Base-by-base conservation (phyloP, 2,113 vertebrate species). In the Hippocampus barbouri region DNA sequence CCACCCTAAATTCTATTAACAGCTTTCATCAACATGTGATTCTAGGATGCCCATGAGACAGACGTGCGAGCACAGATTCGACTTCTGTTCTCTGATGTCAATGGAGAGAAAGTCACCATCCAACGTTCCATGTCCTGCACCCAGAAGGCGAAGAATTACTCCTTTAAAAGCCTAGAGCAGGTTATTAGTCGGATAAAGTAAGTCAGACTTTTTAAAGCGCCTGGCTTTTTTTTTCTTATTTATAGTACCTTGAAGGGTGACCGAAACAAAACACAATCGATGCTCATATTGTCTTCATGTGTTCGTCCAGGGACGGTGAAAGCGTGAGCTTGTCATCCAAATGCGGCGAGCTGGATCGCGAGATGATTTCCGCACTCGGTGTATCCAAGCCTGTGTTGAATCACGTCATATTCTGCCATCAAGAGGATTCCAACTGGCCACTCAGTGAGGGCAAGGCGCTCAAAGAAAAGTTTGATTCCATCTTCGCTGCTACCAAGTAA, bases 361-460 rank as follows among this genome's bases (percentile, higher is more conserved):
- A 97, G 88, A 98, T 99, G 97, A 96, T 99, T 89, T 94, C 94
- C 0, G 85, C 94, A 14, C 91, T 99, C 45, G 97, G 97, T 0
- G 97, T 99, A 69, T 98, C 96, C 41, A 97, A 97, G 71, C 84
- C 97, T 0, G 97, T 99, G 68, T 90, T 99, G 53, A 98, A 94
- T 85, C 93, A 98, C 8, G 97, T 99, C 84, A 97, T 99, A 80
- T 99, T 99, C 88, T 99, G 97, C 81, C 97, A 99, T 82, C 97
- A 99, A 93, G 97, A 99, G 80, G 97, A 99, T 4, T 98, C 97
- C 25, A 99, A 96, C 90, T 99, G 97, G 97, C 97, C 97, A 0
- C 88, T 99, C 38, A 95, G 96, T 66, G 97, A 99, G 84, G 97
- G 97, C 67, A 99, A 94, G 80, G 94, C 95, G 64, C 93, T 99